phyloP scores from a whole-genome alignment of 1,140 invertebrate genomes.

The Lordiphosa clarofinis region DNA sequence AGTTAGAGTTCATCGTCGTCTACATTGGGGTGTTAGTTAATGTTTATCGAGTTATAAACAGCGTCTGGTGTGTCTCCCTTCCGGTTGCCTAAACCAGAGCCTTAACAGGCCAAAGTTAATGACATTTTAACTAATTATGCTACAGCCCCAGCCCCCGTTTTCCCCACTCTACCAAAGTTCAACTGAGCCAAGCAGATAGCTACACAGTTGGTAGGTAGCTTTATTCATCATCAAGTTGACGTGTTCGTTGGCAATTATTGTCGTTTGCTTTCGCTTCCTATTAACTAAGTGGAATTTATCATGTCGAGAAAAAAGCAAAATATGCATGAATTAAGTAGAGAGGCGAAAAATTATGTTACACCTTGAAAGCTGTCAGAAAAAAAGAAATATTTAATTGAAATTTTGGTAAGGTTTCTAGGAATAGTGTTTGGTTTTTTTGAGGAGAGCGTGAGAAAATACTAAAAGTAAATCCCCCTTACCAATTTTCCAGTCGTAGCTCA shows the following conservation, averaged over 20 bases:
- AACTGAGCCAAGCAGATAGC: slow-evolving; percentile 20
- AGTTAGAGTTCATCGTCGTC: slow-evolving; percentile 26
- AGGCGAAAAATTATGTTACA: slow-evolving; percentile 42
- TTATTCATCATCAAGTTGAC: slow-evolving; percentile 42
- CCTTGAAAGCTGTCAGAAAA: slow-evolving; percentile 18
- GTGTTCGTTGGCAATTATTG: slow-evolving; percentile 61
- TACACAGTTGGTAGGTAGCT: no score
- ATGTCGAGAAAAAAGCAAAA: slow-evolving; percentile 30
- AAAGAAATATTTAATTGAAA: slow-evolving; percentile 49
- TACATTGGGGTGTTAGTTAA: slow-evolving; percentile 20
- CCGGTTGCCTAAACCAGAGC: slow-evolving; percentile 40
- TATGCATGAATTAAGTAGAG: slow-evolving; percentile 44
- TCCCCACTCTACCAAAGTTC: slow-evolving; percentile 1
- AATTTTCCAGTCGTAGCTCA: slow-evolving; percentile 89
- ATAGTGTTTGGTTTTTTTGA: slow-evolving; percentile 13
- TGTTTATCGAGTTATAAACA: slow-evolving; percentile 36
- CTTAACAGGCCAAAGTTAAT: slow-evolving; percentile 59
- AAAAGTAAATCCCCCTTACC: slow-evolving; percentile 11
- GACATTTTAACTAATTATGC: slow-evolving; percentile 65
- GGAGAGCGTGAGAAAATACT: slow-evolving; percentile 49
- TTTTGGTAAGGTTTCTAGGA: slow-evolving; percentile 50
- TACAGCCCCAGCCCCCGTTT: slow-evolving; percentile 33
- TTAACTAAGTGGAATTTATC: slow-evolving; percentile 63
- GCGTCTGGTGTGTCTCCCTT: slow-evolving; percentile 16
- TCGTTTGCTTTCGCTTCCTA: slow-evolving; percentile 53